These are phyloP conservation scores for Dermolepida albohirtum DNA, from an alignment of 2,888 invertebrate genomes.

Conservation along the genomic window DNA sequence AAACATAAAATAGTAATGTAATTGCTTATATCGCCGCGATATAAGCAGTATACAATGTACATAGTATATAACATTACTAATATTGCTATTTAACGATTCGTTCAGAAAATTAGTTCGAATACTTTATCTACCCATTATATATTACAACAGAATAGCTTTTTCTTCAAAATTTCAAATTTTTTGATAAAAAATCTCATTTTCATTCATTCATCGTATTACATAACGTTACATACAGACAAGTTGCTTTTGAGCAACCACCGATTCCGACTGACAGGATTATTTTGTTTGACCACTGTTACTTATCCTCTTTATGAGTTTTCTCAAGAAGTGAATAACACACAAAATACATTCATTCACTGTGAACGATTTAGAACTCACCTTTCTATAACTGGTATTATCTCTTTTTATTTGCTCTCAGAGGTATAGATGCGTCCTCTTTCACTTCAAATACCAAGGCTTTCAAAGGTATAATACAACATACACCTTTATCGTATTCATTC, in stretches of 20 bases:
- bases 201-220: slow-evolving; percentile 9
- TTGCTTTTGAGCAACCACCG: neutral
- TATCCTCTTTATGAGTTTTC: slow-evolving; percentile 12
- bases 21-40: too few species aligned
- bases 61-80: too few species aligned
- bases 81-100: too few species aligned
- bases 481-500: slow-evolving; percentile 11
- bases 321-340: slow-evolving; percentile 15
- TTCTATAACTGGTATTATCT: neutral
- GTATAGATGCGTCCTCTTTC: too few species aligned
- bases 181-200: neutral
- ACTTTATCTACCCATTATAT: too few species aligned
- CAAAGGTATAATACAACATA: neutral
- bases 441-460: too few species aligned
- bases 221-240: neutral
- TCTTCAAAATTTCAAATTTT: too few species aligned
- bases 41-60: too few species aligned
- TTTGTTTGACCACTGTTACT: neutral
- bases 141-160: too few species aligned
- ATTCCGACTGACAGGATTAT: neutral
- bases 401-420: too few species aligned
- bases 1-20: too few species aligned
- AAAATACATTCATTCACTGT: slow-evolving; percentile 9
- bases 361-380: slow-evolving; percentile 19
- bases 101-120: too few species aligned